Conservation (phyloP, 1,140 invertebrate genomes). For the Tetramorium simillimum region DNA sequence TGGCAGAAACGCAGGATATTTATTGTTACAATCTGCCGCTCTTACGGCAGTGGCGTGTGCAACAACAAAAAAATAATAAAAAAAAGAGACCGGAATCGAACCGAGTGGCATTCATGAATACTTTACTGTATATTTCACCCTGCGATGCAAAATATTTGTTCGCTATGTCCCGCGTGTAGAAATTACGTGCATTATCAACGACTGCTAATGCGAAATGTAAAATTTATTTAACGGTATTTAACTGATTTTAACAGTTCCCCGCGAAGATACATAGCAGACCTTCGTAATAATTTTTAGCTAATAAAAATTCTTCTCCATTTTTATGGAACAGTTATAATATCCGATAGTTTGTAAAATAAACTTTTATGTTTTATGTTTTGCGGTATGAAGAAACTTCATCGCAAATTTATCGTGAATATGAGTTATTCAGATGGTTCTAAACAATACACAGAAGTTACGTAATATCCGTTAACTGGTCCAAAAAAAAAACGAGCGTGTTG, state of each 20-base stretch:
- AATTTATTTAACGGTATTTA: neutral
- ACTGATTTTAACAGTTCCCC: neutral
- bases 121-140: neutral
- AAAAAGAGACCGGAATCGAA: neutral
- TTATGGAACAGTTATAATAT: neutral
- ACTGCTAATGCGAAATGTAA: constrained; percentile 5
- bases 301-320: neutral
- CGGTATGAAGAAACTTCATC: neutral
- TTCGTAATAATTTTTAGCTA: constrained; percentile 41
- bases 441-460: neutral
- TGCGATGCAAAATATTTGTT: constrained; percentile 45
- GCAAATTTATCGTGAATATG: neutral
- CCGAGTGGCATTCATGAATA: constrained; percentile 26
- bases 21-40: constrained; percentile 39
- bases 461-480: neutral
- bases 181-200: constrained; percentile 4
- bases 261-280: neutral
- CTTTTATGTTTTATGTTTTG: neutral
- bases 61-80: neutral
- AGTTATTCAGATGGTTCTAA: neutral
- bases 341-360: neutral
- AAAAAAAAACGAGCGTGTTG: neutral
- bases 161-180: neutral
- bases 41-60: neutral
- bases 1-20: constrained; percentile 5